Conservation (phyloP, 2,113 vertebrate genomes). For the Phaethornis superciliosus region DNA sequence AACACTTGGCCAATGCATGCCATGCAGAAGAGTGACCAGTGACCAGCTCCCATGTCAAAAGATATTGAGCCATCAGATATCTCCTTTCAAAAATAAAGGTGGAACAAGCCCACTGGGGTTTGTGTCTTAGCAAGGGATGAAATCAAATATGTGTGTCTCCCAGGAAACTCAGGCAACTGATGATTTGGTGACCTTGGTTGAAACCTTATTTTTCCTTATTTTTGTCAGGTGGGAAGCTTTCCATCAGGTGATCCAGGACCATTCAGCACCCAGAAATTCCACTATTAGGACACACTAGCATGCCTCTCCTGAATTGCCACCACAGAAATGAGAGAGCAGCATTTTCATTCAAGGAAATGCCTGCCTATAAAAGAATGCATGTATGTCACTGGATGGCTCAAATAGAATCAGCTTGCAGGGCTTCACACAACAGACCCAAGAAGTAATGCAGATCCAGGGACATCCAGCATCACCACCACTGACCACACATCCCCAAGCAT, state of each 20-base stretch:
- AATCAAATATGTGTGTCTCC: not conserved
- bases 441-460: not conserved
- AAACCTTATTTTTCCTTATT: not conserved
- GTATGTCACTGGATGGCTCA: not conserved
- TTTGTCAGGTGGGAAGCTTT: not conserved
- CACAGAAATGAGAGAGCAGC: accelerated
- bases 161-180: not conserved
- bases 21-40: not conserved
- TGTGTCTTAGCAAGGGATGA: not conserved
- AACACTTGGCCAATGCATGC: not conserved
- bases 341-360: not conserved
- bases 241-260: not conserved
- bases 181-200: not conserved
- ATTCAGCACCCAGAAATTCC: not conserved
- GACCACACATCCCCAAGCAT: accelerated
- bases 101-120: not conserved
- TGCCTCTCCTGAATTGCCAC: not conserved
- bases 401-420: not conserved
- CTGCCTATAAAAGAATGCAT: accelerated
- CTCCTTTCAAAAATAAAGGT: not conserved
- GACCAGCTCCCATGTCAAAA: not conserved
- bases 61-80: not conserved
- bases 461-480: not conserved
- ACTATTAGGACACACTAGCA: not conserved
- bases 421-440: not conserved